Percentiles rank a stretch among this genome's conserved stretches.
phyloP scores from a whole-genome alignment of 2,113 vertebrate genomes.

The Danio rerio region GRCz12tu NC_133200.1:13605001-13605500 shows the following conservation, averaged over 20 bases:
- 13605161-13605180: too few species aligned
- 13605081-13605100: too few species aligned
- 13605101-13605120: too few species aligned
- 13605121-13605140: too few species aligned
- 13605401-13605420: neutral
- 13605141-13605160: too few species aligned
- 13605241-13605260: conserved; percentile 89
- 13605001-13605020: too few species aligned
- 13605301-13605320: conserved; percentile 16
- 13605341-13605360: neutral
- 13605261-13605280: conserved; percentile 91
- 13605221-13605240: conserved; percentile 93
- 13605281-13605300: conserved; percentile 87
- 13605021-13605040: too few species aligned
- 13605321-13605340: neutral
- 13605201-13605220: conserved; percentile 94
- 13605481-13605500: neutral
- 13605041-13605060: too few species aligned
- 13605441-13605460: neutral
- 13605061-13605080: too few species aligned
- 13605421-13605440: neutral
- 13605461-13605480: neutral
- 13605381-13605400: neutral
- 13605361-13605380: neutral
- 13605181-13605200: too few species aligned